Evolutionary conservation across 1,140 invertebrate species (phyloP).

Genomic region (Laodelphax striatellus): DNA sequence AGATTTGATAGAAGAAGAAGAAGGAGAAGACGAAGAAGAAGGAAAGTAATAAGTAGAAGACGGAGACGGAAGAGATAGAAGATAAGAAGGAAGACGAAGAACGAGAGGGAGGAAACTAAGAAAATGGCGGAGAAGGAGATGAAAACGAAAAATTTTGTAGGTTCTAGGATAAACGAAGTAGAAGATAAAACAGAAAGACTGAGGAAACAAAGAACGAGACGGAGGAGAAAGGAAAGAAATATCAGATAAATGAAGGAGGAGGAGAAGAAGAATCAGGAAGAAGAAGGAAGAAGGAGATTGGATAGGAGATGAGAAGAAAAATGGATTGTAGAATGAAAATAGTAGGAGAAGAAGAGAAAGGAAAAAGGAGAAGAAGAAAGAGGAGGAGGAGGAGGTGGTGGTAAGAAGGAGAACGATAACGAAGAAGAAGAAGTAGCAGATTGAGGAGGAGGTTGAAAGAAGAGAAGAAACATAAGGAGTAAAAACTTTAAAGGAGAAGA

Average conservation of each 20-base stretch:
- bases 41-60: background rate
- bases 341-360: background rate
- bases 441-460: background rate
- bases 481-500: slow-evolving; percentile 11
- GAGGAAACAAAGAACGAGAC: background rate
- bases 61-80: background rate
- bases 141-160: too few relatives aligned
- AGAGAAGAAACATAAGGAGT: too few relatives aligned
- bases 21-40: background rate
- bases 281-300: background rate
- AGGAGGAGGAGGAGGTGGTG: background rate
- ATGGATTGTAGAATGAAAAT: background rate
- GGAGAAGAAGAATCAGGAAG: background rate
- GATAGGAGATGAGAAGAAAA: too few relatives aligned
- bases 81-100: background rate
- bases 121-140: too few relatives aligned
- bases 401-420: background rate
- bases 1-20: background rate
- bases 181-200: background rate
- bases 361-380: background rate
- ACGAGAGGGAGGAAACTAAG: too few relatives aligned
- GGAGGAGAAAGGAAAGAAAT: background rate
- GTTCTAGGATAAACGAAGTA: too few relatives aligned
- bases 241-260: background rate
- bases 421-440: background rate